A percentile compares a stretch with the other conserved stretches of the same genome.
Conservation (phyloP, 2,113 vertebrate genomes). For the Chauna torquata region DNA sequence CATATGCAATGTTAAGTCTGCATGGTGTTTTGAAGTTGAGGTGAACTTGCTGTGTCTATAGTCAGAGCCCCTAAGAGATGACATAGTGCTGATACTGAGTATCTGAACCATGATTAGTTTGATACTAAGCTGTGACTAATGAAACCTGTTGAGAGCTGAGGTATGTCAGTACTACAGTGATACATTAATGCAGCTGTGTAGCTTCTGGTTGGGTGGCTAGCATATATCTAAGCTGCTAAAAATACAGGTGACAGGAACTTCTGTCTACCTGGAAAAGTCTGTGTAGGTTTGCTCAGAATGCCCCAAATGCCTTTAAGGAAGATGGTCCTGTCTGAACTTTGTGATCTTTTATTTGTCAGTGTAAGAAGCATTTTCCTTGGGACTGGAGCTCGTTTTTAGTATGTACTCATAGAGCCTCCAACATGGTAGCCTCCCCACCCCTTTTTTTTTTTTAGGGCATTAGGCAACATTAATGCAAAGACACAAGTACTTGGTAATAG, state of each 20-base stretch:
- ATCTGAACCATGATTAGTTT: not conserved
- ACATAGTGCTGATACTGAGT: rapidly evolving
- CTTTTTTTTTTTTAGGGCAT: not conserved
- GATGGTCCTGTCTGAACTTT: not conserved
- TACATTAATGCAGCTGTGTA: not conserved
- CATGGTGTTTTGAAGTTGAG: not conserved
- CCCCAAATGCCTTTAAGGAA: not conserved
- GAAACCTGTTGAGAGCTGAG: not conserved
- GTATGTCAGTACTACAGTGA: not conserved
- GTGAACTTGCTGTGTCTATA: not conserved
- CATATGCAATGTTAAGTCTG: not conserved
- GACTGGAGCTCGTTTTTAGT: not conserved
- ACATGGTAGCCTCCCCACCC: not conserved
- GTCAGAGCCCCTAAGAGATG: not conserved
- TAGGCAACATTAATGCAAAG: not conserved
- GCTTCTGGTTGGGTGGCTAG: not conserved
- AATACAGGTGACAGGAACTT: not conserved
- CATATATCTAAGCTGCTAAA: not conserved
- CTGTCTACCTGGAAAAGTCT: not conserved
- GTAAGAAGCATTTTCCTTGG: not conserved
- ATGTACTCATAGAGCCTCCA: not conserved
- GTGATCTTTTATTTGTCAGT: not conserved
- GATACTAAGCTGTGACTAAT: not conserved
- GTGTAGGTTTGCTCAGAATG: not conserved
- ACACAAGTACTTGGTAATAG: not conserved